Evolutionary conservation across 35 echinoderm and acorn worm species (phyloP).

Genomic region (Ophioderma brevispina): DNA sequence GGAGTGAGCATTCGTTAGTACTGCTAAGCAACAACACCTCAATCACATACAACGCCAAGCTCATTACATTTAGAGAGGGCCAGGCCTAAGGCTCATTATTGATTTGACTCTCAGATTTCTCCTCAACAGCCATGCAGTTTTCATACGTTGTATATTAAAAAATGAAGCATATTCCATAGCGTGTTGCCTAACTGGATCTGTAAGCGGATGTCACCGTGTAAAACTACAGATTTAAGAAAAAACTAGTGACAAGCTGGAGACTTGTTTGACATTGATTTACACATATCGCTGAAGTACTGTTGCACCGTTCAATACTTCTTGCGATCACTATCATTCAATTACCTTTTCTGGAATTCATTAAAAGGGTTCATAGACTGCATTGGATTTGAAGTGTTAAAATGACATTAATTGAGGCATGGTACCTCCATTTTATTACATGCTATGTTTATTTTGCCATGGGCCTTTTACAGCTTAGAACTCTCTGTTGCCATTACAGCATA

Average conservation of each 20-base stretch:
- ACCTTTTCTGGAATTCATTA: background rate
- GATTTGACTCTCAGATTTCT: background rate
- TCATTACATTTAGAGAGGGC: background rate
- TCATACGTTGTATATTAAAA: conserved; percentile 7
- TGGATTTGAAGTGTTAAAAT: background rate
- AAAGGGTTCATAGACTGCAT: background rate
- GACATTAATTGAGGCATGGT: background rate
- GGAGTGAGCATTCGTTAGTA: conserved; percentile 11
- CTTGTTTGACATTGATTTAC: conserved; percentile 7
- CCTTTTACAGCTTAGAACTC: too few relatives aligned
- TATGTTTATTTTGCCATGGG: background rate
- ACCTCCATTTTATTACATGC: background rate
- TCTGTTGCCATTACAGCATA: too few relatives aligned
- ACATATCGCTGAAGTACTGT: background rate
- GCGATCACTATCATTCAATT: conserved; percentile 10
- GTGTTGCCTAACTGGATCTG: conserved; percentile 3
- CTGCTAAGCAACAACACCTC: background rate
- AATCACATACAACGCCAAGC: background rate
- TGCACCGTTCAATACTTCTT: background rate
- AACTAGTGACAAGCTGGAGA: background rate
- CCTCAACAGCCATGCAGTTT: background rate
- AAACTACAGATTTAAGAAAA: background rate
- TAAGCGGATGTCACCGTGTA: background rate
- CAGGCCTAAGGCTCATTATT: background rate
- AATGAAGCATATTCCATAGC: background rate